Percentiles rank a stretch among this genome's conserved stretches.
Conservation (phyloP, 2,797 vertebrate species). For the Gymnoscopelus braueri region DNA sequence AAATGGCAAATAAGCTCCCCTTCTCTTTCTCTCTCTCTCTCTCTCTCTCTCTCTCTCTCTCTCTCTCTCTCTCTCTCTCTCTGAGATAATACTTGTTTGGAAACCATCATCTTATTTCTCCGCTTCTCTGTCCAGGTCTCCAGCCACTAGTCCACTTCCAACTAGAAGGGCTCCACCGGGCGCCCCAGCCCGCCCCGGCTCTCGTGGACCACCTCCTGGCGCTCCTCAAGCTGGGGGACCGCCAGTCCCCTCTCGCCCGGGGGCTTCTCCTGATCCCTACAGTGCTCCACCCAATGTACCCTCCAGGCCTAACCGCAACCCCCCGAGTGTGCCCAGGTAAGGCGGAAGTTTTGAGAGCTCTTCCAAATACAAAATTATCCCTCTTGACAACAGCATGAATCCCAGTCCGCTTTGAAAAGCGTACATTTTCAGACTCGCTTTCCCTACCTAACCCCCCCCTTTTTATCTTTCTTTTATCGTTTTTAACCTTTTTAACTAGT, state of each 20-base stretch:
- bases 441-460: too few species aligned
- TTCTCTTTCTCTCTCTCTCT: neutral
- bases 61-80: neutral
- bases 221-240: constrained; percentile 92
- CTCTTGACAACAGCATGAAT: neutral
- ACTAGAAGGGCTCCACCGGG: constrained; percentile 95
- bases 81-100: neutral
- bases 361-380: neutral
- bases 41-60: neutral
- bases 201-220: constrained; percentile 92
- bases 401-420: neutral
- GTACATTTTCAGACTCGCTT: too few species aligned
- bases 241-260: constrained; percentile 95
- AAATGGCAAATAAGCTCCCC: neutral
- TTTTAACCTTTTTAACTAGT: too few species aligned
- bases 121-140: constrained; percentile 82
- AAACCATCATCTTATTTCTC: neutral
- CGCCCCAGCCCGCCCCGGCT: constrained; percentile 89
- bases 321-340: constrained; percentile 97
- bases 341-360: constrained; percentile 36
- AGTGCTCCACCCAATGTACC: constrained; percentile 95
- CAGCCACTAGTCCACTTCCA: constrained; percentile 94
- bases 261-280: constrained; percentile 94
- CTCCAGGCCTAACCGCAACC: constrained; percentile 96
- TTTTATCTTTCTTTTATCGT: too few species aligned